These are phyloP conservation scores for Typhlichthys subterraneus DNA, from an alignment of 2,797 vertebrate genomes.

Conservation along the genomic window DNA sequence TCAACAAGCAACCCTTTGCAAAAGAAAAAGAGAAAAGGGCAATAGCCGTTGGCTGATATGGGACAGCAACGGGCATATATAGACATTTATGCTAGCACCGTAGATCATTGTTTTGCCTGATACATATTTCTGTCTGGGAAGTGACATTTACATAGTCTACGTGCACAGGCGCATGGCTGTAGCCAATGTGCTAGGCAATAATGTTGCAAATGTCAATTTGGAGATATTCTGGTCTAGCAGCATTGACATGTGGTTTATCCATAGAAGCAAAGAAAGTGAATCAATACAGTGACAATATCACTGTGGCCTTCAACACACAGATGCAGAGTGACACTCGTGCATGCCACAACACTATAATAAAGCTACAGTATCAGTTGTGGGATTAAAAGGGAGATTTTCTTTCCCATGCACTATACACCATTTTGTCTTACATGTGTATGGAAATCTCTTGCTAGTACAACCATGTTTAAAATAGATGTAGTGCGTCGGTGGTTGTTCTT, in stretches of 20 bases:
- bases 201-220: slow-evolving; percentile 42
- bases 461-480: slow-evolving; percentile 58
- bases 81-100: slow-evolving; percentile 55
- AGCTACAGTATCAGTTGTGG: slow-evolving; percentile 10
- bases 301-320: slow-evolving; percentile 55
- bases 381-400: slow-evolving; percentile 41
- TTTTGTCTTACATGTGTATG: slow-evolving; percentile 42
- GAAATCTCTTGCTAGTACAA: slow-evolving; percentile 41
- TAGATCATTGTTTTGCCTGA: slow-evolving; percentile 48
- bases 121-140: slow-evolving; percentile 47
- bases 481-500: background rate
- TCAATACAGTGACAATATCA: slow-evolving; percentile 52
- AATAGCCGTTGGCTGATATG: slow-evolving; percentile 37
- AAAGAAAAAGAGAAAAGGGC: slow-evolving; percentile 38
- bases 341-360: background rate
- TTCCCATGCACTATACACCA: slow-evolving; percentile 18
- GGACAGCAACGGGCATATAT: slow-evolving; percentile 41
- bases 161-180: slow-evolving; percentile 14
- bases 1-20: slow-evolving; percentile 36
- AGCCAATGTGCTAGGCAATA: slow-evolving; percentile 14
- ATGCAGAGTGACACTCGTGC: slow-evolving; percentile 12
- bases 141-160: slow-evolving; percentile 36
- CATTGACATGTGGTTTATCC: slow-evolving; percentile 47
- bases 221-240: slow-evolving; percentile 27
- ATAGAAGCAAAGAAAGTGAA: slow-evolving; percentile 39